Conservation (phyloP, 2,113 vertebrate species). For the Hyla sarda region DNA sequence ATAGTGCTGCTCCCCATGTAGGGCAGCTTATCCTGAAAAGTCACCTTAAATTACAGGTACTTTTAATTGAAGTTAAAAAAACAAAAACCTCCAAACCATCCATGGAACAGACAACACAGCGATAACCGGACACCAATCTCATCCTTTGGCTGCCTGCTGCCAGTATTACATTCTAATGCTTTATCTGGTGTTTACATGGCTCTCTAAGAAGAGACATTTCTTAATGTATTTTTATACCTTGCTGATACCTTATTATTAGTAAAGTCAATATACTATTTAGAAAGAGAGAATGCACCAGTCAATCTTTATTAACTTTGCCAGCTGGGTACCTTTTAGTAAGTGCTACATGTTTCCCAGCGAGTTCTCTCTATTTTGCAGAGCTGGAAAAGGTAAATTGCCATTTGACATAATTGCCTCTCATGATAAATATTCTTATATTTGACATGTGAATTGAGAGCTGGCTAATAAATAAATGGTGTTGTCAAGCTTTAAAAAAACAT, state of each 20-base stretch:
- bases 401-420: conserved; percentile 46
- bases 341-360: not conserved
- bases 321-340: conserved; percentile 5
- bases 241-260: conserved; percentile 37
- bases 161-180: not conserved
- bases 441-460: conserved; percentile 34
- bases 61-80: too few relatives aligned
- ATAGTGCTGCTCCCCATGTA: too few relatives aligned
- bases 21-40: too few relatives aligned
- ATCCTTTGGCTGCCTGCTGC: not conserved
- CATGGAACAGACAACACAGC: not conserved
- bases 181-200: not conserved
- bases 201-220: conserved; percentile 2
- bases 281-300: conserved; percentile 3
- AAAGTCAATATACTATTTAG: conserved; percentile 23
- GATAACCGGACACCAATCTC: not conserved
- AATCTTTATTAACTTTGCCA: conserved; percentile 30
- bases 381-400: conserved; percentile 29
- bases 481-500: conserved; percentile 17
- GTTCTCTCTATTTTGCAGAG: conserved; percentile 24
- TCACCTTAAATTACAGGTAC: too few relatives aligned
- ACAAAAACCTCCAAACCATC: too few relatives aligned
- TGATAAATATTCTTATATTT: conserved; percentile 50
- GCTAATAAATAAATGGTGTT: conserved; percentile 30
- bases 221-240: conserved; percentile 11